These are phyloP conservation scores for Pelochelys cantorii DNA, from an alignment of 2,797 vertebrate genomes.

Conservation along the genomic window DNA sequence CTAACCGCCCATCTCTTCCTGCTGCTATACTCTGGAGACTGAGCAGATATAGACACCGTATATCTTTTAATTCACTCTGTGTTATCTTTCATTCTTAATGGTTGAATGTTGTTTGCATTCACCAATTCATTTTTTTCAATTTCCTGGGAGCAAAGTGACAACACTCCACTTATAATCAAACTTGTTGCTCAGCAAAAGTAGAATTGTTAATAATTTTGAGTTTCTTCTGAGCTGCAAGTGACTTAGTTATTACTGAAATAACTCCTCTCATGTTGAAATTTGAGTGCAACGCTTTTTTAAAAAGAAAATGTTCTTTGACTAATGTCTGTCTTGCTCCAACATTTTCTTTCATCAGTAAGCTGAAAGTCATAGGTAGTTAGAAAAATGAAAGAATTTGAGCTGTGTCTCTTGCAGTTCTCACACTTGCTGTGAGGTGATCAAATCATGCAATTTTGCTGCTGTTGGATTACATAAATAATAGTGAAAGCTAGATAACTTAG, in stretches of 20 bases:
- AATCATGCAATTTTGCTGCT: background rate
- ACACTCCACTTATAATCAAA: background rate
- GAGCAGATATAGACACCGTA: background rate
- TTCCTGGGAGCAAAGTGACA: background rate
- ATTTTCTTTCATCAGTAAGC: background rate
- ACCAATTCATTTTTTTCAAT: background rate
- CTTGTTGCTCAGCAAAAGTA: background rate
- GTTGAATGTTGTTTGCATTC: background rate
- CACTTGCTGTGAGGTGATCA: background rate
- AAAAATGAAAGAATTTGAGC: background rate
- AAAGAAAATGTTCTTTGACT: background rate
- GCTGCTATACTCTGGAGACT: background rate
- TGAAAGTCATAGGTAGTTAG: background rate
- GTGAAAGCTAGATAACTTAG: background rate
- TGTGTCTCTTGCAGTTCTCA: background rate
- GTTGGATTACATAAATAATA: background rate
- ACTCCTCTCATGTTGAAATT: background rate
- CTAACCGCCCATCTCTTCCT: background rate
- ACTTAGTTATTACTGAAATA: background rate
- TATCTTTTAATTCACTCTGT: background rate
- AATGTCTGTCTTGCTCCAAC: background rate
- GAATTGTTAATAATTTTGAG: background rate
- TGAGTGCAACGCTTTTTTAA: fast-evolving
- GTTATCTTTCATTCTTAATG: too few species aligned
- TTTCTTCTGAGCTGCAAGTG: background rate